phyloP scores from a whole-genome alignment of 2,888 invertebrate genomes.

The Andrena flavipes region DNA sequence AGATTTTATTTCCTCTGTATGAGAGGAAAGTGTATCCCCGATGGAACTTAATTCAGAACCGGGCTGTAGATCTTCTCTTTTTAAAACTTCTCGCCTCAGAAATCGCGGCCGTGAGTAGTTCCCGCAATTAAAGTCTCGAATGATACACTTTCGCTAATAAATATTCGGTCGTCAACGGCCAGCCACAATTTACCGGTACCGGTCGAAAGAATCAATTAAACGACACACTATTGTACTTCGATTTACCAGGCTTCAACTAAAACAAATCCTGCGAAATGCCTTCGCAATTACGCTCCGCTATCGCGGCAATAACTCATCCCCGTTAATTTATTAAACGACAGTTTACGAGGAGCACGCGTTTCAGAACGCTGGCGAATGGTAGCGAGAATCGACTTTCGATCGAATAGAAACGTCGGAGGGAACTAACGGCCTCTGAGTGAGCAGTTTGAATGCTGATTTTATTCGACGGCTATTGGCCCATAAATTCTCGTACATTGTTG shows the following conservation, averaged over 20 bases:
- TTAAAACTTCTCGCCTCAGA: too few relatives aligned
- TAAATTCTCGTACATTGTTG: conserved; percentile 57
- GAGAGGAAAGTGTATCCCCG: not conserved
- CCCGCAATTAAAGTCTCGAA: not conserved
- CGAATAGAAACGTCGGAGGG: conserved; percentile 27
- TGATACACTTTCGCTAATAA: conserved; percentile 17
- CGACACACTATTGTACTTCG: too few relatives aligned
- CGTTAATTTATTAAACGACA: conserved; percentile 39
- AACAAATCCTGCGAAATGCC: not conserved
- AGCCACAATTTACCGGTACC: not conserved
- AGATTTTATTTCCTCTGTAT: conserved; percentile 3
- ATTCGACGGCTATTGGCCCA: conserved; percentile 40
- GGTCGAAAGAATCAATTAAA: conserved; percentile 1
- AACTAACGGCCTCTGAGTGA: conserved; percentile 23
- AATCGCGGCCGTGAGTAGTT: not conserved
- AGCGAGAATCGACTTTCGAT: not conserved
- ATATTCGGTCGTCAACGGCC: not conserved
- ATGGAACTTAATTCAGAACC: not conserved
- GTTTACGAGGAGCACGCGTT: not conserved
- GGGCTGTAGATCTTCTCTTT: too few relatives aligned
- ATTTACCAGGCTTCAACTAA: not conserved
- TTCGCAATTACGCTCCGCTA: not conserved
- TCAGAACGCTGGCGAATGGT: not conserved
- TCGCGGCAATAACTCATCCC: conserved; percentile 2
- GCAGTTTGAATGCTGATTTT: conserved; percentile 20